These are phyloP conservation scores for Netelia fuscicornis DNA, from an alignment of 2,888 invertebrate species.

Conservation along the genomic window DNA sequence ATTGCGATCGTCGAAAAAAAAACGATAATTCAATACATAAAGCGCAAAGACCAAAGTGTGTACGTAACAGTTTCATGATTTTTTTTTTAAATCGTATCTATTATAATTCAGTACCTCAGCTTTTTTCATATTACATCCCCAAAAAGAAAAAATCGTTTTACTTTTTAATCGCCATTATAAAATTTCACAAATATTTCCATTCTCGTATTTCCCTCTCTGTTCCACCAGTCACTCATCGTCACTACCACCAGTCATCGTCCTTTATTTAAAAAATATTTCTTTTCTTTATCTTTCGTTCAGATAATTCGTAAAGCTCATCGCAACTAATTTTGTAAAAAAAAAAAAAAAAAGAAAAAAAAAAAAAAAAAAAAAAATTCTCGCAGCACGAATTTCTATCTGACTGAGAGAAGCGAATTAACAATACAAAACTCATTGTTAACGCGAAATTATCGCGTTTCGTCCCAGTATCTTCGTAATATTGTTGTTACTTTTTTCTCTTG, in stretches of 20 bases:
- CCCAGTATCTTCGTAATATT: neutral
- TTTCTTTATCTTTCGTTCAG: neutral
- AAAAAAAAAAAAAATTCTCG: neutral
- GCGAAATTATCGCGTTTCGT: neutral
- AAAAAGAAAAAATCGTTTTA: neutral
- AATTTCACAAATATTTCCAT: neutral
- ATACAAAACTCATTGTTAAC: slow-evolving; percentile 15
- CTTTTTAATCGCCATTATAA: neutral
- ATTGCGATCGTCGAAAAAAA: slow-evolving; percentile 20
- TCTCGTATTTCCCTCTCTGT: neutral
- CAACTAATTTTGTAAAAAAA: slow-evolving; percentile 39
- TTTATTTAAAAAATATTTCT: neutral
- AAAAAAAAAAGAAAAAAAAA: neutral
- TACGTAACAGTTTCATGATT: slow-evolving; percentile 5
- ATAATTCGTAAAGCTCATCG: slow-evolving; percentile 31
- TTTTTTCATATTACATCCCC: neutral
- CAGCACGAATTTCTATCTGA: slow-evolving; percentile 14
- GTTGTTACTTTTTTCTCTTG: neutral
- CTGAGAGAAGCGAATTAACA: slow-evolving; percentile 20
- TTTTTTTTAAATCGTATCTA: slow-evolving; percentile 4
- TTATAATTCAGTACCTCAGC: neutral
- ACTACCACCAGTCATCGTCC: neutral
- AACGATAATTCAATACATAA: slow-evolving; percentile 34
- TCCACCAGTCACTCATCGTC: slow-evolving; percentile 3
- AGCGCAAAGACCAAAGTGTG: slow-evolving; percentile 21